Percentiles rank a stretch among this genome's conserved stretches.
These are phyloP conservation scores for Melanotaenia trifasciata DNA, from an alignment of 2,797 vertebrate species.

Conservation along the genomic window DNA sequence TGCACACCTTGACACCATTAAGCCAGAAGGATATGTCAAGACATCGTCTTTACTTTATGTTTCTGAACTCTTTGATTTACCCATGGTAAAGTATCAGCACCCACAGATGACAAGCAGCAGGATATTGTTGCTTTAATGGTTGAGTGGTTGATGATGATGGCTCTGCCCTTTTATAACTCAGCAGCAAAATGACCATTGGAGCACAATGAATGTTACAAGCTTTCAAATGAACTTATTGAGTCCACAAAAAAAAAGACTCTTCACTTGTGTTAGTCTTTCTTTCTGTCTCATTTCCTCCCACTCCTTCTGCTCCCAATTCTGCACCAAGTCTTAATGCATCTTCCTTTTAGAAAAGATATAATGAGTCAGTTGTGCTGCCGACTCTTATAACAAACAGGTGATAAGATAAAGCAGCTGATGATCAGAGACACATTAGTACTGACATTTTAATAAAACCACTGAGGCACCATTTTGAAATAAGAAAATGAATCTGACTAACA, in stretches of 20 bases:
- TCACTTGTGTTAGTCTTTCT: conserved; percentile 18
- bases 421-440: conserved; percentile 32
- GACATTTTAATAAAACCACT: conserved; percentile 27
- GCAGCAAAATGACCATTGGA: conserved; percentile 59
- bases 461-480: conserved; percentile 3
- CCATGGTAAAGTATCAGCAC: conserved; percentile 27
- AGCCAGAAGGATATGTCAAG: conserved; percentile 8
- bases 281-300: background rate
- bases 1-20: conserved; percentile 2
- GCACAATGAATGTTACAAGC: conserved; percentile 40
- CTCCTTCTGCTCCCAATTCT: conserved; percentile 26
- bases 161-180: conserved; percentile 39
- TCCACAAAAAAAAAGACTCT: conserved; percentile 21
- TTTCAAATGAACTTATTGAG: conserved; percentile 48
- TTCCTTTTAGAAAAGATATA: conserved; percentile 16
- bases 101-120: conserved; percentile 19
- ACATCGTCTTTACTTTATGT: conserved; percentile 25
- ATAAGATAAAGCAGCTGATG: conserved; percentile 21
- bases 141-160: conserved; percentile 51
- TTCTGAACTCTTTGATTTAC: conserved; percentile 43
- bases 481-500: conserved; percentile 23
- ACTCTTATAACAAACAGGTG: conserved; percentile 12
- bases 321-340: conserved; percentile 35
- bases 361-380: conserved; percentile 25
- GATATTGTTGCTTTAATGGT: conserved; percentile 38